Percentiles rank a stretch among this genome's conserved stretches.
These are phyloP conservation scores for Melozone crissalis DNA, from an alignment of 2,113 vertebrate species.

Conservation along the genomic window DNA sequence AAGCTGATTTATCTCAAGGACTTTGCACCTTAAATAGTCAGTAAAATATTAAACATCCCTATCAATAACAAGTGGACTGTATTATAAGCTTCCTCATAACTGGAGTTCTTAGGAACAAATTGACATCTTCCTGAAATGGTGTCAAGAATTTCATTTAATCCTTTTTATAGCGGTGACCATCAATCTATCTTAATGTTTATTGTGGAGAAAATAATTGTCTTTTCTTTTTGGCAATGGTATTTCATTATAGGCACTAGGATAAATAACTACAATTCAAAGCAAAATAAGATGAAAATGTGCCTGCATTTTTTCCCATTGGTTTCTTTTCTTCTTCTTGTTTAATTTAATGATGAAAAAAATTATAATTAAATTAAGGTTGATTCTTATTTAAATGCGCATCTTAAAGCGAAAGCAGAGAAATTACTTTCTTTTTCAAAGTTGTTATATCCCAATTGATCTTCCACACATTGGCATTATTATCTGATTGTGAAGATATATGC, in stretches of 20 bases:
- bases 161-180: constrained; percentile 6
- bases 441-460: constrained; percentile 77
- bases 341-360: constrained; percentile 36
- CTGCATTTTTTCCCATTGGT: background rate
- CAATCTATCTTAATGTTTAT: constrained; percentile 23
- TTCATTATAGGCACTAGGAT: constrained; percentile 36
- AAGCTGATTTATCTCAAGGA: constrained; percentile 63
- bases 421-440: constrained; percentile 70
- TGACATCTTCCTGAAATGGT: constrained; percentile 39
- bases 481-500: constrained; percentile 75
- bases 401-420: constrained; percentile 69
- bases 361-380: constrained; percentile 65
- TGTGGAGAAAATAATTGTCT: constrained; percentile 53
- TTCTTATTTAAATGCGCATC: constrained; percentile 66
- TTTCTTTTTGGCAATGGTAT: constrained; percentile 15
- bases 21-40: constrained; percentile 52
- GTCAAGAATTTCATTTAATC: constrained; percentile 42
- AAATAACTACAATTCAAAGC: constrained; percentile 46
- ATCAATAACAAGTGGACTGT: constrained; percentile 45
- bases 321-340: constrained; percentile 21
- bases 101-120: constrained; percentile 36
- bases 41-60: constrained; percentile 62
- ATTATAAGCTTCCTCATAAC: constrained; percentile 43
- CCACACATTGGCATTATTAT: constrained; percentile 73
- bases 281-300: constrained; percentile 40